These are phyloP conservation scores for Anoplolepis gracilipes DNA, from an alignment of 1,140 invertebrate genomes.

Conservation along the genomic window DNA sequence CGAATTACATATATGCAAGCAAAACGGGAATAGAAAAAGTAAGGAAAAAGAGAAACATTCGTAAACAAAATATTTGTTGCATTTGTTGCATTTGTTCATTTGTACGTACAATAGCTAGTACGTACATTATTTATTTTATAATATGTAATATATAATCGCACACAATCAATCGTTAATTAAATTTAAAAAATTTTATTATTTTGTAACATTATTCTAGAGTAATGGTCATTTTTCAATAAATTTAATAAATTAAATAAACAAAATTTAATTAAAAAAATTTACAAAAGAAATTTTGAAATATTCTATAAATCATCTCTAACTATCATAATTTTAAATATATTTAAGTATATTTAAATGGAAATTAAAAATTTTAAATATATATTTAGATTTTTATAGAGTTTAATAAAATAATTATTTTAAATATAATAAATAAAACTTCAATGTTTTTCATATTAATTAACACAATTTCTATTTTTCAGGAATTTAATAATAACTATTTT, in stretches of 20 bases:
- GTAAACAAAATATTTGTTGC: background rate
- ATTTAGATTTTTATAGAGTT: too few relatives aligned
- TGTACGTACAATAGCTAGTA: background rate
- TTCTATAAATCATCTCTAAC: background rate
- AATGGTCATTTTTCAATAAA: background rate
- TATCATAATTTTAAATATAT: background rate
- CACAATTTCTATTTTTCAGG: too few relatives aligned
- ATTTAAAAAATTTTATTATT: too few relatives aligned
- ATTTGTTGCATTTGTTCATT: background rate
- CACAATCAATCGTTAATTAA: background rate
- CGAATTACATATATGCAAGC: conserved; percentile 22
- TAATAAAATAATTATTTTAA: background rate
- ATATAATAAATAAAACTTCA: too few relatives aligned
- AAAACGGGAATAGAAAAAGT: background rate
- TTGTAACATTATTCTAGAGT: too few relatives aligned
- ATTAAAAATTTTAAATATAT: too few relatives aligned
- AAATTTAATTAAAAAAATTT: background rate
- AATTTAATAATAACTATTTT: background rate
- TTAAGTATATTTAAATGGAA: too few relatives aligned
- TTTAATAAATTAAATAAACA: too few relatives aligned
- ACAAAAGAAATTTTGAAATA: background rate
- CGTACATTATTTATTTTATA: background rate
- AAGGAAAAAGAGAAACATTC: background rate
- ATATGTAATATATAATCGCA: background rate
- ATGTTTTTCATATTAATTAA: too few relatives aligned